Base-by-base conservation (phyloP, 2,888 invertebrate genomes). In the Pollenia amentaria region DNA sequence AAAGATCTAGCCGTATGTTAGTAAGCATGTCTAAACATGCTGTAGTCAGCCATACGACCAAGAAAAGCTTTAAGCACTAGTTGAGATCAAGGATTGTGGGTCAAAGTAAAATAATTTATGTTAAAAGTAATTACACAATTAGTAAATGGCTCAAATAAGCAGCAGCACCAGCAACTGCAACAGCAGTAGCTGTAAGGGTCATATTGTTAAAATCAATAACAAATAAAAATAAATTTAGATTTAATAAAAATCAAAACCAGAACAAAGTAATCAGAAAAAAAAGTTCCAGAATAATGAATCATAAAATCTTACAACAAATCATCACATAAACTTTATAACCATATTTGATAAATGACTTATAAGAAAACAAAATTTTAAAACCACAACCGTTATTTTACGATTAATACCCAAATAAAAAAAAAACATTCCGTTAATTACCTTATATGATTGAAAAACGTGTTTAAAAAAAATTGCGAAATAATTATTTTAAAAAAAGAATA, bases 11-110 rank as follows among this genome's bases (percentile, higher is more conserved):
- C 67, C 48, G 38, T 64, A 62, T 51, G 57, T 80, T 75, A 64
- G 44, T 60, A n/a, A 21, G 38, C n/a, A 64, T 75, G 64, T 64
- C 16, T 42, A 69, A 73, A 21, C 65, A 62, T 70, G 79, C 60
- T 64, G 67, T 51, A 70, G 64, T 72, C 46, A 57, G 77, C 16
- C 55, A 42, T 40, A 21, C 12, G 53, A 38, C 38, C 16, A 65
- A 57, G 46, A 60, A 72, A 67, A 57, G 57, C 48, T 70, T 57
- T 67, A 78, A 82, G 75, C 81, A 85, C 81, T 57, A 78, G 60
- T 84, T 79, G 87, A 87, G 87, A 85, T 87, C 87, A 87, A 87
- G 87, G 87, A 83, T 85, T 83, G 85, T 85, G 79, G 87, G 85
- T 87, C 87, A 85, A 85, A 85, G 82, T 83, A 81, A 87, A 87